Evolutionary conservation across 2,113 vertebrate genomes (phyloP).

Genomic region (Antechinus stuartii): DNA sequence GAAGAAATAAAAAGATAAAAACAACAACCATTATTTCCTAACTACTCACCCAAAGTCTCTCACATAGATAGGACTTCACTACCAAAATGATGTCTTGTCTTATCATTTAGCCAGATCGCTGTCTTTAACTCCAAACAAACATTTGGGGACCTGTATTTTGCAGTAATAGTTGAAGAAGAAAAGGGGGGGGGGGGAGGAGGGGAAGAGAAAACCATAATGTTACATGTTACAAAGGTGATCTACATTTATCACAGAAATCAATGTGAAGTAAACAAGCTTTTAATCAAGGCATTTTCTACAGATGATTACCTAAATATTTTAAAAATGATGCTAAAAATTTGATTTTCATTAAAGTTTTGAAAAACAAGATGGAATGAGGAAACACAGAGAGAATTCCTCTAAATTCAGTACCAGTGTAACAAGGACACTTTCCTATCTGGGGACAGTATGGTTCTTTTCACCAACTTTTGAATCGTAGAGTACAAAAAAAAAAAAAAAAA

Average conservation of each 20-base stretch:
- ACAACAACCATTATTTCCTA: neutral
- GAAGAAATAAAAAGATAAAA: neutral
- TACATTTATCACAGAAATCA: conserved; percentile 35
- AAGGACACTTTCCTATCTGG: conserved; percentile 23
- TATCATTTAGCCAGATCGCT: conserved; percentile 71
- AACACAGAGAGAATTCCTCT: conserved; percentile 34
- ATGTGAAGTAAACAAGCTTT: neutral
- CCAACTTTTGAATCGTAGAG: neutral
- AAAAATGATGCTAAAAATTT: conserved; percentile 35
- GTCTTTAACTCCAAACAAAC: conserved; percentile 77
- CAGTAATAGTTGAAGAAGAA: conserved; percentile 67
- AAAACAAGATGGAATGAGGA: conserved; percentile 40
- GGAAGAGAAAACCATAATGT: conserved; percentile 39
- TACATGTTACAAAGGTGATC: conserved; percentile 39
- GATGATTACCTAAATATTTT: conserved; percentile 46
- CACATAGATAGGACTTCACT: conserved; percentile 68
- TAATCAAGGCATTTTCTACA: conserved; percentile 41
- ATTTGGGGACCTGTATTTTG: conserved; percentile 75
- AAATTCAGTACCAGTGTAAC: conserved; percentile 40
- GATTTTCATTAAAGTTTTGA: conserved; percentile 50
- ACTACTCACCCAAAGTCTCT: neutral
- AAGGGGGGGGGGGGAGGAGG: conserved; percentile 54
- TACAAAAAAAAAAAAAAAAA: neutral
- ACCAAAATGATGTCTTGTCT: conserved; percentile 77
- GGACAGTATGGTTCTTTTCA: neutral